Percentiles rank a stretch among this genome's conserved stretches.
These are phyloP conservation scores for Aphodius sticticus DNA, from an alignment of 2,888 invertebrate genomes.

Conservation along the genomic window DNA sequence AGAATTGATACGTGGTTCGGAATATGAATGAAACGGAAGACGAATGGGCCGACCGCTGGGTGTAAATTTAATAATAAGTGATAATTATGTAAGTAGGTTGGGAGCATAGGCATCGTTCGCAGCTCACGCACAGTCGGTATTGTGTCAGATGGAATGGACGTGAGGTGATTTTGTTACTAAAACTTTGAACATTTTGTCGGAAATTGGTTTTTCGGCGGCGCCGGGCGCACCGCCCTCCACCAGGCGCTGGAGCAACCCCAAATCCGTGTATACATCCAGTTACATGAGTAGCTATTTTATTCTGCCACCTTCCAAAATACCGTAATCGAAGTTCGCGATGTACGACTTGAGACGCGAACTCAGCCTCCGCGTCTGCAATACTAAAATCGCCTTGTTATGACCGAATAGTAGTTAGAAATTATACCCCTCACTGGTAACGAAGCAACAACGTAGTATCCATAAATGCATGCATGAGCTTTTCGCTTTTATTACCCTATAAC, in stretches of 20 bases:
- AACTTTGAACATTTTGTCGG: constrained; percentile 32
- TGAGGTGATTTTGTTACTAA: constrained; percentile 35
- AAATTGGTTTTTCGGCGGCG: constrained; percentile 31
- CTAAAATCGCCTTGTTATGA: background rate
- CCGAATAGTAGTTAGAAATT: background rate
- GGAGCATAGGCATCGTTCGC: constrained; percentile 23
- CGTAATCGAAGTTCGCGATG: constrained; percentile 11
- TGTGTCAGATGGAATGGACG: constrained; percentile 36
- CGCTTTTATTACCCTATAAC: background rate
- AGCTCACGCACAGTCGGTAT: constrained; percentile 34
- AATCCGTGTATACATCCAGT: constrained; percentile 25
- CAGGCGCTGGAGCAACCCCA: background rate
- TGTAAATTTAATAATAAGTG: constrained; percentile 33
- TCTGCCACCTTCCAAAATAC: constrained; percentile 28
- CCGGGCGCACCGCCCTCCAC: background rate
- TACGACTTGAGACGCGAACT: background rate
- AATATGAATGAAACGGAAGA: constrained; percentile 23
- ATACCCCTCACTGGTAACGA: background rate
- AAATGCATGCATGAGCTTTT: background rate
- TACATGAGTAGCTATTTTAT: constrained; percentile 28
- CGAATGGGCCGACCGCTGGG: constrained; percentile 19
- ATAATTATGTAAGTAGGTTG: constrained; percentile 35
- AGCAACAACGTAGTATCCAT: background rate
- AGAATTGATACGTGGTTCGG: constrained; percentile 23
- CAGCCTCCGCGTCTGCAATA: background rate